Conservation (phyloP, 2,888 invertebrate genomes). For the Sipha maydis region DNA sequence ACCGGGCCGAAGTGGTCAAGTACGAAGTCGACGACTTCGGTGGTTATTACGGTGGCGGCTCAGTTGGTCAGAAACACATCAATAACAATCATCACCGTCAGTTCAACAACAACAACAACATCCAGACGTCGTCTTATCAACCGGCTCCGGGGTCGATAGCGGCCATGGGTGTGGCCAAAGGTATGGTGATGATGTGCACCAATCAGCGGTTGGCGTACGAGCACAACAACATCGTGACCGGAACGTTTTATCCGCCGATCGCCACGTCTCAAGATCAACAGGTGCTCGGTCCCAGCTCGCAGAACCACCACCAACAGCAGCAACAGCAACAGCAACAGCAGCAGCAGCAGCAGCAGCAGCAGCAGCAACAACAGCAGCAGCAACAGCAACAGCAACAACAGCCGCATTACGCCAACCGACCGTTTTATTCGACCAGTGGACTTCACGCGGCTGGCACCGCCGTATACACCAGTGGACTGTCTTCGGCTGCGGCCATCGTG, state of each 20-base stretch:
- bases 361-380: slow-evolving; percentile 59
- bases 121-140: slow-evolving; percentile 58
- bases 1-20: slow-evolving; percentile 55
- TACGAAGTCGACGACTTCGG: slow-evolving; percentile 59
- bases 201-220: slow-evolving; percentile 75
- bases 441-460: slow-evolving; percentile 55
- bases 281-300: slow-evolving; percentile 68
- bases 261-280: slow-evolving; percentile 85
- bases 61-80: slow-evolving; percentile 14
- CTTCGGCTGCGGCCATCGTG: slow-evolving; percentile 23
- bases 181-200: slow-evolving; percentile 87
- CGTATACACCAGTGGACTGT: slow-evolving; percentile 57
- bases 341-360: slow-evolving; percentile 51
- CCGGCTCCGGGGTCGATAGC: slow-evolving; percentile 71
- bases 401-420: slow-evolving; percentile 48
- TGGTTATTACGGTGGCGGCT: not conserved
- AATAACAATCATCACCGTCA: slow-evolving; percentile 49
- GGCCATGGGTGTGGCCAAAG: slow-evolving; percentile 84
- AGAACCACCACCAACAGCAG: slow-evolving; percentile 58
- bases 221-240: slow-evolving; percentile 68
- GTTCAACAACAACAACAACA: slow-evolving; percentile 31
- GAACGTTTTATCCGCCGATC: slow-evolving; percentile 89
- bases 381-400: slow-evolving; percentile 60
- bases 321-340: slow-evolving; percentile 59
- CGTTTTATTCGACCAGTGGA: slow-evolving; percentile 54